Evolutionary conservation across 2,797 vertebrate genomes (phyloP).

Genomic region (Neosalanx taihuensis): DNA sequence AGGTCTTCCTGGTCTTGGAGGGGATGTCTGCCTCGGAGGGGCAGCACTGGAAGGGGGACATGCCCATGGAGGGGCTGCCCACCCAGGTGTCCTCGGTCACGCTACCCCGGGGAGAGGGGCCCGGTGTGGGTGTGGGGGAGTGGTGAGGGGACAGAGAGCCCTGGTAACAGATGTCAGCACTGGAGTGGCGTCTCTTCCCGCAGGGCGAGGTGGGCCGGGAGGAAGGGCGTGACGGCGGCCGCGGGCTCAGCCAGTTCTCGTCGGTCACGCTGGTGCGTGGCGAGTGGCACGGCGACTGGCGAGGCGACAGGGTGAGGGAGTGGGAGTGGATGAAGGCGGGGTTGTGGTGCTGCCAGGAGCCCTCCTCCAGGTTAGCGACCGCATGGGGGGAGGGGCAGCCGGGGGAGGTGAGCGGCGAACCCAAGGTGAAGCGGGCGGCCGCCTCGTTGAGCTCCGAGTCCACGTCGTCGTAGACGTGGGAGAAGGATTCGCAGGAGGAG

Average conservation of each 20-base stretch:
- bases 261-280: conserved; percentile 96
- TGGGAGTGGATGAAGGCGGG: conserved; percentile 66
- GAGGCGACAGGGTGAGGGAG: conserved; percentile 84
- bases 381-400: conserved; percentile 86
- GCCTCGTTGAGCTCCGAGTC: conserved; percentile 98
- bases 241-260: conserved; percentile 97
- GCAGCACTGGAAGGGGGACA: conserved; percentile 89
- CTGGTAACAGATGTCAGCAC: conserved; percentile 92
- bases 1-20: conserved; percentile 95
- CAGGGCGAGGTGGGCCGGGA: conserved; percentile 96
- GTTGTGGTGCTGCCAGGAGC: conserved; percentile 83
- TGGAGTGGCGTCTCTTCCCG: conserved; percentile 96
- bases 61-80: conserved; percentile 77
- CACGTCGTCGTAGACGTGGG: conserved; percentile 96
- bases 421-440: conserved; percentile 90
- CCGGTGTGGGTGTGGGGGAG: conserved; percentile 92
- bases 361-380: conserved; percentile 79
- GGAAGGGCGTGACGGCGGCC: conserved; percentile 90
- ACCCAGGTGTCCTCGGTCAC: conserved; percentile 96
- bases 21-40: conserved; percentile 93
- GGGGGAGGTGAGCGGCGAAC: conserved; percentile 90
- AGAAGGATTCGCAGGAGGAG: conserved; percentile 97
- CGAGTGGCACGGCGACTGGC: conserved; percentile 96
- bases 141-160: conserved; percentile 90
- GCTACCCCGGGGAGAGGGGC: conserved; percentile 92